Evolutionary conservation across 2,113 vertebrate genomes (phyloP).

Genomic region (Eclectus roratus): DNA sequence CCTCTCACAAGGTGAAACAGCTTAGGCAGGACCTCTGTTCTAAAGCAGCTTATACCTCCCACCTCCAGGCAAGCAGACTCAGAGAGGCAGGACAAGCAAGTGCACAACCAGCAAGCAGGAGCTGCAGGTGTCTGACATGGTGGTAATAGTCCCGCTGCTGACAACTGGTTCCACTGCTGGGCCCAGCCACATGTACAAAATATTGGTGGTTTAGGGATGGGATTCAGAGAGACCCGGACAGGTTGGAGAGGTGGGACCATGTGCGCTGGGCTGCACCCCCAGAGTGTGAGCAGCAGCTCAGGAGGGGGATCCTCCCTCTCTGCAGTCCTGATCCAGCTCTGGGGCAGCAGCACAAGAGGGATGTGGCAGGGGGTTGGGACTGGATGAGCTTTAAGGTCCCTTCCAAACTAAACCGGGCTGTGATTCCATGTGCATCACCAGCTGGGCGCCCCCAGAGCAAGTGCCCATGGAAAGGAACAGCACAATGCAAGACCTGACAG

Average conservation of each 20-base stretch:
- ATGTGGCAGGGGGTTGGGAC: neutral
- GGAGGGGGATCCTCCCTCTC: neutral
- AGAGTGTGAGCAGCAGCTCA: neutral
- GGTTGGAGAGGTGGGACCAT: neutral
- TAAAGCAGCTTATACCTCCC: constrained; percentile 7
- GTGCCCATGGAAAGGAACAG: neutral
- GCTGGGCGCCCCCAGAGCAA: neutral
- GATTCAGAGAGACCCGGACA: neutral
- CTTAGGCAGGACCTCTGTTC: neutral
- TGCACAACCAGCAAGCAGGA: neutral
- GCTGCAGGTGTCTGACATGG: neutral
- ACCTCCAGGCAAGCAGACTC: constrained; percentile 3
- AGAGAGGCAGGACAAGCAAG: neutral
- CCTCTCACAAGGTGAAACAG: neutral
- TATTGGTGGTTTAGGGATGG: neutral
- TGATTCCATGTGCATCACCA: neutral
- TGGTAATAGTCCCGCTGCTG: neutral
- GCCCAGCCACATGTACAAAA: neutral
- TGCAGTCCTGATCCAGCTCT: neutral
- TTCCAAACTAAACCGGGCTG: neutral
- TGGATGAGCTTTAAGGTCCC: neutral
- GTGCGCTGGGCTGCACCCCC: neutral
- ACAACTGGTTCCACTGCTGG: neutral
- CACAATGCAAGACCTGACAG: neutral
- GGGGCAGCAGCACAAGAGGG: neutral